A percentile compares a stretch with the other conserved stretches of the same genome.
These are phyloP conservation scores for Psilopogon haemacephalus DNA, from an alignment of 2,113 vertebrate genomes.

Conservation along the genomic window DNA sequence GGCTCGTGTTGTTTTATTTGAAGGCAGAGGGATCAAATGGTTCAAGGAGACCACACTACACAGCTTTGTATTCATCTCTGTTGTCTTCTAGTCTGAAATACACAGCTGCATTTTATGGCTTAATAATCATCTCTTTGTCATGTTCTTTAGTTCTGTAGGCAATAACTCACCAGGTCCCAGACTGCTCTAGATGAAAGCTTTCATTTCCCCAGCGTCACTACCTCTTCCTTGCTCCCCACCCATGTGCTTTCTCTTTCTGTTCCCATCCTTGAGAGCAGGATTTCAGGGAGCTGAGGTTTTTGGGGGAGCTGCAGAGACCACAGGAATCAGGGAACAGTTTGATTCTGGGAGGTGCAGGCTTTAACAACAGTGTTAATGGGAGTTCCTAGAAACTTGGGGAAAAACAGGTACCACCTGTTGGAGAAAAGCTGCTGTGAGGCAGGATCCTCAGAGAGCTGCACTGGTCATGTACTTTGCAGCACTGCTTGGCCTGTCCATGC, in stretches of 20 bases:
- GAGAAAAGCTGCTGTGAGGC: neutral
- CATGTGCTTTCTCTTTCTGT: neutral
- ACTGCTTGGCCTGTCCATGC: neutral
- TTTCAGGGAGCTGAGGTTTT: neutral
- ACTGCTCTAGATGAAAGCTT: slow-evolving; percentile 50
- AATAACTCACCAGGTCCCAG: slow-evolving; percentile 37
- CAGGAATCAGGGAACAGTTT: neutral
- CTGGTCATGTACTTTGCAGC: neutral
- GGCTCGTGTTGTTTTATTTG: slow-evolving; percentile 17
- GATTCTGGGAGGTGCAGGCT: neutral
- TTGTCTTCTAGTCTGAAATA: slow-evolving; percentile 55
- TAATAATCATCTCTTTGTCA: slow-evolving; percentile 38
- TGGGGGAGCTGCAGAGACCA: neutral
- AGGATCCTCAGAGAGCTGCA: neutral
- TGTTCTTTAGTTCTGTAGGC: slow-evolving; percentile 53
- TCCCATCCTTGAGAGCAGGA: slow-evolving; percentile 23
- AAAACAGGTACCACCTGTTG: neutral
- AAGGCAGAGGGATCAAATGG: slow-evolving; percentile 53
- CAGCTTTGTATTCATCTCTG: slow-evolving; percentile 56
- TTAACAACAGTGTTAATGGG: neutral
- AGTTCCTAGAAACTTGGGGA: neutral
- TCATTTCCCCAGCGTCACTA: slow-evolving; percentile 26
- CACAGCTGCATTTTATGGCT: slow-evolving; percentile 49
- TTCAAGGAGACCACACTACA: slow-evolving; percentile 24
- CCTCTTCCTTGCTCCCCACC: slow-evolving; percentile 13